Conservation (phyloP, 2,113 vertebrate genomes). For the Rynchops niger region DNA sequence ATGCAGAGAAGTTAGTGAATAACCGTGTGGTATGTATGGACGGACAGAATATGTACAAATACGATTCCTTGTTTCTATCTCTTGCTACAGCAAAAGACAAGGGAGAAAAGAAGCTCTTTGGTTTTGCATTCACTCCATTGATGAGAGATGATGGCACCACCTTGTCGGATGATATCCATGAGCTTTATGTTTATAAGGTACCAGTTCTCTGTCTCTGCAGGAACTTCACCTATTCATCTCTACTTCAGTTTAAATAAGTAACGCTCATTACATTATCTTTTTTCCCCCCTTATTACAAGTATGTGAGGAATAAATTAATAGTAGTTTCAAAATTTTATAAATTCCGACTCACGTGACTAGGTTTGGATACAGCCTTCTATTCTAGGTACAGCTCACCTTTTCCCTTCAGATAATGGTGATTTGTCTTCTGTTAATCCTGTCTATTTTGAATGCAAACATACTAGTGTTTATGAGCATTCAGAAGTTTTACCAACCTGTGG, state of each 20-base stretch:
- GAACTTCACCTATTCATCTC: background rate
- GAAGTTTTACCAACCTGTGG: background rate
- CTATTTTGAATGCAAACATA: background rate
- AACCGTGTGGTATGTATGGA: background rate
- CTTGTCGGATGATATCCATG: conserved; percentile 91
- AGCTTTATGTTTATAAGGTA: conserved; percentile 97
- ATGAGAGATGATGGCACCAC: conserved; percentile 98
- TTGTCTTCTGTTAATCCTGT: background rate
- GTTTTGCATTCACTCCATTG: conserved; percentile 93
- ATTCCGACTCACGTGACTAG: background rate
- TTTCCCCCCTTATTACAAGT: background rate
- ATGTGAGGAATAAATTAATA: background rate
- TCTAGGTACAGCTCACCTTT: background rate
- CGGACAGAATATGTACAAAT: background rate
- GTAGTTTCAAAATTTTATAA: background rate
- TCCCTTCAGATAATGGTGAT: background rate
- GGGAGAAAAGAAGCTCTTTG: conserved; percentile 96
- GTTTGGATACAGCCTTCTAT: background rate
- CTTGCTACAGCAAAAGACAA: conserved; percentile 90
- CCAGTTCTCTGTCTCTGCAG: background rate
- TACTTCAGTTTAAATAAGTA: background rate
- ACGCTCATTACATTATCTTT: background rate
- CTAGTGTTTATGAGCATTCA: background rate
- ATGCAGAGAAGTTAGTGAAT: background rate
- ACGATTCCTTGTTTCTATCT: background rate